A percentile compares a stretch with the other conserved stretches of the same genome.
Conservation (phyloP, 2,888 invertebrate species). For the Athalia rosae region DNA sequence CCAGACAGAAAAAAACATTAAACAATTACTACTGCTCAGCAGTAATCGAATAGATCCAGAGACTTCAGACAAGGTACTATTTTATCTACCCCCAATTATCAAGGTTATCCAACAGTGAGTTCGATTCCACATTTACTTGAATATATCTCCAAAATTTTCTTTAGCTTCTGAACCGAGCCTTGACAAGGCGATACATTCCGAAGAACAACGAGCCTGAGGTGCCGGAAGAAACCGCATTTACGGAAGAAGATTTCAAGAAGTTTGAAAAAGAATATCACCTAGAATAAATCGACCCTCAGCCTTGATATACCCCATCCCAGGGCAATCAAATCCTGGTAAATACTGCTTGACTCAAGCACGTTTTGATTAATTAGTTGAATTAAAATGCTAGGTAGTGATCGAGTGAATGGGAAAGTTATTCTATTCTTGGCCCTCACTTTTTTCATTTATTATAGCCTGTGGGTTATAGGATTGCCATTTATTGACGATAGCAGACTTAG, state of each 20-base stretch:
- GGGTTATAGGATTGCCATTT: constrained; percentile 83
- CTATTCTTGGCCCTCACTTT: constrained; percentile 75
- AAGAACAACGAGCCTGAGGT: constrained; percentile 72
- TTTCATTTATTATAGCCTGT: constrained; percentile 79
- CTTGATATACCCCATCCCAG: neutral
- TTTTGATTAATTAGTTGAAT: neutral
- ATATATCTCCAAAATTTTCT: constrained; percentile 51
- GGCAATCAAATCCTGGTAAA: no score
- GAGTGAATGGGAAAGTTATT: constrained; percentile 77
- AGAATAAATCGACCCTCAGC: constrained; percentile 65
- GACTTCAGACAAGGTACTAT: constrained; percentile 74
- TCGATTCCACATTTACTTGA: constrained; percentile 1
- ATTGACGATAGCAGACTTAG: constrained; percentile 78
- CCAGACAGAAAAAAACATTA: constrained; percentile 74
- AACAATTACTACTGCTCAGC: constrained; percentile 75
- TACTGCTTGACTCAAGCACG: neutral
- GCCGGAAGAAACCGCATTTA: constrained; percentile 79
- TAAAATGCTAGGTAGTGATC: constrained; percentile 73
- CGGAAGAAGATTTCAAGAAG: constrained; percentile 81
- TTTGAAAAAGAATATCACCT: constrained; percentile 81
- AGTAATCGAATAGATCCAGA: constrained; percentile 68
- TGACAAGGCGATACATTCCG: constrained; percentile 74
- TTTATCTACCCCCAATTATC: constrained; percentile 18
- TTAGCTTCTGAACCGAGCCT: constrained; percentile 78
- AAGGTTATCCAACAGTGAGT: neutral